Base-by-base conservation (phyloP, 2,888 invertebrate species). In the Abscondita cerata region DNA sequence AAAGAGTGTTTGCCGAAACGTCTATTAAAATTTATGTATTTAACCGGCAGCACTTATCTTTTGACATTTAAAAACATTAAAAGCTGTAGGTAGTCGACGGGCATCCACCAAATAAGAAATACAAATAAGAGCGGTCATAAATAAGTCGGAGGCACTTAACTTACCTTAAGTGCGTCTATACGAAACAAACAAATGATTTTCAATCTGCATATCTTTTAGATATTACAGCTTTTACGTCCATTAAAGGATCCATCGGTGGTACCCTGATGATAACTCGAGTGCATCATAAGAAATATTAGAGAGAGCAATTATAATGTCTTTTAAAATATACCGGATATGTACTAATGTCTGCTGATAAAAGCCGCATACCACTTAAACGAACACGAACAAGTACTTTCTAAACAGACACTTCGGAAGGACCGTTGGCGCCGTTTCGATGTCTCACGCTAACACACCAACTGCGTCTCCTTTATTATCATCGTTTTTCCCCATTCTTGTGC, bases 331-430 rank as follows among this genome's bases (percentile, higher is more conserved):
- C 73, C 72, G 74, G 74, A 74, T 73, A 70, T 69, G 44, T 44
- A 44, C 67, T 68, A 64, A 65, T 71, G 70, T 71, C 68, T 67
- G 66, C 65, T 67, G 73, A 76, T 75, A 75, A 73, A 76, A 71
- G 58, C 62, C 62, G 51, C 59, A 66, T 60, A 64, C 71, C 75
- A 75, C 75, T 76, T 73, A 68, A 68, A 66, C 64, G 68, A 71
- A 75, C 74, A 74, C 69, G 71, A 71, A 73, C 72, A 73, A 73
- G 73, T 74, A 73, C 74, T 75, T 74, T 70, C 64, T 67, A 66
- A n/a, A 65, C 71, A 74, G 75, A 75, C 75, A 61, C 64, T 64
- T 64, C 60, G 66, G 59, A 59, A 60, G 68, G 67, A 47, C 36
- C 68, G 63, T 62, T 73, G 76, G 76, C 75, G 75, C 76, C 75